These are phyloP conservation scores for Eupeodes corollae DNA, from an alignment of 1,140 invertebrate species.

Conservation along the genomic window DNA sequence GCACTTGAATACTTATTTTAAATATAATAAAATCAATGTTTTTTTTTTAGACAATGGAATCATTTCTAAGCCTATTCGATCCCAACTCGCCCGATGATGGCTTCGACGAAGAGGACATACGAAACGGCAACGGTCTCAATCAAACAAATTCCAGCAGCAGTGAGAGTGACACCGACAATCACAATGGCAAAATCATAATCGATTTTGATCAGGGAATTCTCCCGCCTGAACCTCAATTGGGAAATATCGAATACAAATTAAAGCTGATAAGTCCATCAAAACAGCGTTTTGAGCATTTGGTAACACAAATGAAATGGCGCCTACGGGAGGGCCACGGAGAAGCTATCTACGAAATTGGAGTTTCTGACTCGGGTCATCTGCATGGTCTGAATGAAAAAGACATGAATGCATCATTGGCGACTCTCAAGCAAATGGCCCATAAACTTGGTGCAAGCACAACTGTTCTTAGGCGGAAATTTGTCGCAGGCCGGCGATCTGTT, in stretches of 20 bases:
- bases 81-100: constrained; percentile 39
- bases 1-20: no score
- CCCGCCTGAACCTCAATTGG: constrained; percentile 80
- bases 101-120: constrained; percentile 25
- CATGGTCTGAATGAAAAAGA: constrained; percentile 68
- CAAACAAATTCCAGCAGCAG: constrained; percentile 11
- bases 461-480: constrained; percentile 41
- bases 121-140: constrained; percentile 14
- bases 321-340: constrained; percentile 80
- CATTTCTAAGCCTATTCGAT: constrained; percentile 65
- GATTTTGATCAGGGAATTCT: constrained; percentile 44
- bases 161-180: constrained; percentile 33
- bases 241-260: constrained; percentile 88
- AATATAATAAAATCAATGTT: no score
- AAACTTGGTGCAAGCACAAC: constrained; percentile 71
- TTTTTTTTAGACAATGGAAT: background rate
- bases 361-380: constrained; percentile 82
- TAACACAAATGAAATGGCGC: constrained; percentile 87
- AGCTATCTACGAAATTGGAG: constrained; percentile 93
- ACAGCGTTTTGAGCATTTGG: constrained; percentile 75
- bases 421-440: constrained; percentile 72
- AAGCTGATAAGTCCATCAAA: constrained; percentile 76
- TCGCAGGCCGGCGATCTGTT: constrained; percentile 45
- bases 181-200: constrained; percentile 31
- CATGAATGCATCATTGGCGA: constrained; percentile 69